Evolutionary conservation across 2,888 invertebrate species (phyloP).

Genomic region (Gnatocerus cornutus): DNA sequence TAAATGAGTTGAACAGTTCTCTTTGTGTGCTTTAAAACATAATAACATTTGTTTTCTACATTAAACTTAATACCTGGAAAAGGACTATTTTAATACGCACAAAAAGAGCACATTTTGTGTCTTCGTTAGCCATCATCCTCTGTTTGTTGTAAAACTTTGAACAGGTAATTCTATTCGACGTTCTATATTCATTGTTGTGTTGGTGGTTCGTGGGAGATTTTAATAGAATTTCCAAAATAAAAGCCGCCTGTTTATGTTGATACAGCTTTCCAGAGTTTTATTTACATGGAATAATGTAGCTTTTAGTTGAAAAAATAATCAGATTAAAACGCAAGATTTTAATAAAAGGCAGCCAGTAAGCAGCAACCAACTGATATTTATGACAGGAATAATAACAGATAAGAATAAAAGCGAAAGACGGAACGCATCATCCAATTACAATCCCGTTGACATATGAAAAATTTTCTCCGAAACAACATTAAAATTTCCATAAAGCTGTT

Average conservation of each 20-base stretch:
- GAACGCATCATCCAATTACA: constrained; percentile 26
- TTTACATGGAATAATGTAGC: too few relatives aligned
- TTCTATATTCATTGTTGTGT: constrained; percentile 28
- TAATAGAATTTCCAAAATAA: constrained; percentile 27
- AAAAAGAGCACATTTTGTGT: constrained; percentile 19
- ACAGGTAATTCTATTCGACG: constrained; percentile 29
- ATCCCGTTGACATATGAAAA: constrained; percentile 30
- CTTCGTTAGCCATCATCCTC: constrained; percentile 21
- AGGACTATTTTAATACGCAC: constrained; percentile 23
- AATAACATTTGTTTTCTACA: constrained; percentile 27
- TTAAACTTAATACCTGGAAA: constrained; percentile 28
- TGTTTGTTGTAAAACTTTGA: constrained; percentile 20
- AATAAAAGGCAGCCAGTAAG: too few relatives aligned
- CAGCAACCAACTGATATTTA: too few relatives aligned
- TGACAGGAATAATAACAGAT: too few relatives aligned
- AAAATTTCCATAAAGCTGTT: constrained; percentile 35
- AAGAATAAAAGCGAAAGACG: too few relatives aligned
- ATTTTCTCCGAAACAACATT: constrained; percentile 14
- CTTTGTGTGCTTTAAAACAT: constrained; percentile 21
- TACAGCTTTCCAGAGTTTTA: too few relatives aligned
- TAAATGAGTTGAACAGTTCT: constrained; percentile 28
- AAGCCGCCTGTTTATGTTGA: too few relatives aligned
- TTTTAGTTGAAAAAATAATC: too few relatives aligned
- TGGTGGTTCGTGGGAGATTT: constrained; percentile 5
- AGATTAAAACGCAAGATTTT: too few relatives aligned